These are phyloP conservation scores for Aphis craccivora DNA, from an alignment of 1,140 invertebrate genomes.

Conservation along the genomic window DNA sequence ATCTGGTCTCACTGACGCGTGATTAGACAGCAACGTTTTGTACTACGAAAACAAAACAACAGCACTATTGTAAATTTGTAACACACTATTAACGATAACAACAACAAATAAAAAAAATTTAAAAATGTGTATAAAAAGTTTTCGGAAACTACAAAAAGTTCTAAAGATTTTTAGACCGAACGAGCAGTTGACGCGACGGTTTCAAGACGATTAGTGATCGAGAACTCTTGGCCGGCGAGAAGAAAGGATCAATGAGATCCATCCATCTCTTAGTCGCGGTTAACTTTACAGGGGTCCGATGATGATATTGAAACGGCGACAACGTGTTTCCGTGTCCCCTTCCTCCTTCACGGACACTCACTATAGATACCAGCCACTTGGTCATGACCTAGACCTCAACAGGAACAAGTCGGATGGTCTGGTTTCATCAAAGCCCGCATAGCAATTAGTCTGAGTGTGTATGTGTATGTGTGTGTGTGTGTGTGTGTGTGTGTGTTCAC, in stretches of 20 bases:
- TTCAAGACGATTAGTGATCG: conserved; percentile 55
- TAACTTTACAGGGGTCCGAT: conserved; percentile 44
- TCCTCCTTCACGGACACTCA: neutral
- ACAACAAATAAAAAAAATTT: neutral
- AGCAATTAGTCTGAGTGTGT: conserved; percentile 46
- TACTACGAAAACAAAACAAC: neutral
- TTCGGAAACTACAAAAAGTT: neutral
- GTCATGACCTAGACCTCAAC: conserved; percentile 58
- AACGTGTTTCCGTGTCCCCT: conserved; percentile 53
- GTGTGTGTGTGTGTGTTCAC: neutral
- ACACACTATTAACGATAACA: neutral
- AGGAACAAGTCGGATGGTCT: conserved; percentile 57
- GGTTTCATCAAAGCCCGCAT: conserved; percentile 58
- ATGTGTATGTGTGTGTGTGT: neutral
- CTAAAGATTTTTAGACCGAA: conserved; percentile 23
- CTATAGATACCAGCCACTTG: conserved; percentile 37
- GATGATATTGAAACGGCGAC: conserved; percentile 55
- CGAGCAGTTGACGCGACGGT: conserved; percentile 56
- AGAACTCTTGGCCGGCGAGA: conserved; percentile 43
- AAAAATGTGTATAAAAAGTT: neutral
- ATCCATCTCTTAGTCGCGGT: conserved; percentile 41
- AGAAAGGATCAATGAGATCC: conserved; percentile 57
- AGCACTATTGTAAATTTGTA: conserved; percentile 7
- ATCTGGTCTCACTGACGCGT: neutral
- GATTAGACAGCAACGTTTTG: neutral